Conservation (phyloP, 2,113 vertebrate genomes). For the Zapornia atra region DNA sequence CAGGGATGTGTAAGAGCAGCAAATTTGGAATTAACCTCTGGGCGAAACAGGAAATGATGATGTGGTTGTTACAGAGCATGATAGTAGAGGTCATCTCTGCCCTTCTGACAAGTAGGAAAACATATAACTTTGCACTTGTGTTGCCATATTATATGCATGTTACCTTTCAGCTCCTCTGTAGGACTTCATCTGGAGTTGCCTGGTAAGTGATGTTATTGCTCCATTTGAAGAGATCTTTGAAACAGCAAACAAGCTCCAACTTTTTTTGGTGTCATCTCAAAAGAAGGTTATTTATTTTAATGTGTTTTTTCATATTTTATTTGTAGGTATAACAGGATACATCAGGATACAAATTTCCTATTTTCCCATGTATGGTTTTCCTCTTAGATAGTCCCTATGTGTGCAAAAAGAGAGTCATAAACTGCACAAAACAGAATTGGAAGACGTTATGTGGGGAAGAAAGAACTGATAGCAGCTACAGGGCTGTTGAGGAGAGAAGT, state of each 20-base stretch:
- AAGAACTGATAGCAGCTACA: background rate
- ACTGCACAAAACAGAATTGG: background rate
- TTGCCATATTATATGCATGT: background rate
- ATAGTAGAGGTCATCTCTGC: background rate
- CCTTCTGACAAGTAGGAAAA: background rate
- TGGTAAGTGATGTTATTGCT: background rate
- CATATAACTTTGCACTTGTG: background rate
- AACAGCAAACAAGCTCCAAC: background rate
- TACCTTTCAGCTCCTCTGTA: background rate
- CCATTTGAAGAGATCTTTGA: background rate
- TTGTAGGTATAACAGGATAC: background rate
- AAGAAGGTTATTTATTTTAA: background rate
- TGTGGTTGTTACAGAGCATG: background rate
- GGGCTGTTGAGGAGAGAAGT: background rate
- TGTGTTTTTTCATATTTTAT: background rate
- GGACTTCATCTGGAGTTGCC: background rate
- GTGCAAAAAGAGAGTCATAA: background rate
- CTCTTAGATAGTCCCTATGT: background rate
- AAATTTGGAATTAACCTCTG: background rate
- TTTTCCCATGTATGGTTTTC: background rate
- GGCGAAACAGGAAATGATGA: background rate
- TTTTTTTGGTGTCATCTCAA: background rate
- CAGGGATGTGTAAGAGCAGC: background rate
- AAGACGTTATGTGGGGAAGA: background rate
- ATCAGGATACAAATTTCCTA: background rate